Percentiles rank a stretch among this genome's conserved stretches.
Evolutionary conservation across 1,140 invertebrate genomes (phyloP).

Genomic region (Drosophila santomea): DNA sequence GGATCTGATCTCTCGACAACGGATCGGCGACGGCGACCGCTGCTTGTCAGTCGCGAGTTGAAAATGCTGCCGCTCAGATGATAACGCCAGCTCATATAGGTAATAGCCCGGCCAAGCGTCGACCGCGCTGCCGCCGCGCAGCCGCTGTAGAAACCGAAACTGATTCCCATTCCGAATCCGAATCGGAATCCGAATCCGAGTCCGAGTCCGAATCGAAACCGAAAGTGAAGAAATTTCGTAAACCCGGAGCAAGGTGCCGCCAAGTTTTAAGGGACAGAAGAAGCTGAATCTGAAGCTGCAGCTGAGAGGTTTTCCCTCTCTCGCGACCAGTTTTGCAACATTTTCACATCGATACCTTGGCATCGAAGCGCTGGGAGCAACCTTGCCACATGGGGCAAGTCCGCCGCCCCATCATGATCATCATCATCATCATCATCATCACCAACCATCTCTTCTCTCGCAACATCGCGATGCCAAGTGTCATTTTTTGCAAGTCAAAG

Average conservation of each 20-base stretch:
- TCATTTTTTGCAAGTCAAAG: background rate
- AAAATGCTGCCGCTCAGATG: slow-evolving; percentile 80
- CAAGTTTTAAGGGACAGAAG: slow-evolving; percentile 3
- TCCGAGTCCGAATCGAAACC: slow-evolving; percentile 44
- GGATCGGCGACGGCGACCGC: slow-evolving; percentile 57
- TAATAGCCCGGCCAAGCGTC: slow-evolving; percentile 46
- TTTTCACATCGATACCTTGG: slow-evolving; percentile 44
- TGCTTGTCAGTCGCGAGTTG: slow-evolving; percentile 76
- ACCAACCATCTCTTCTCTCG: background rate
- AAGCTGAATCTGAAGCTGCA: background rate
- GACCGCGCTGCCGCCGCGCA: slow-evolving; percentile 32
- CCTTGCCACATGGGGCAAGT: slow-evolving; percentile 38
- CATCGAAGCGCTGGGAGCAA: background rate
- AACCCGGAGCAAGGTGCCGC: slow-evolving; percentile 23
- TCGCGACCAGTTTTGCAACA: slow-evolving; percentile 67
- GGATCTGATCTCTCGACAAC: slow-evolving; percentile 24
- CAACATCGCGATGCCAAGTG: slow-evolving; percentile 10
- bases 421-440: background rate
- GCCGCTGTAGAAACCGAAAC: slow-evolving; percentile 23
- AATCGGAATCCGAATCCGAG: slow-evolving; percentile 11
- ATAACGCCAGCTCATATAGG: slow-evolving; percentile 82
- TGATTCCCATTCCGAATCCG: slow-evolving; percentile 3
- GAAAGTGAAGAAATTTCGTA: slow-evolving; percentile 77
- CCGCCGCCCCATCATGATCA: background rate
- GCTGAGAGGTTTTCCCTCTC: slow-evolving; percentile 21